Evolutionary conservation across 2,888 invertebrate species (phyloP).

Genomic region (Trachelus iudaicus): DNA sequence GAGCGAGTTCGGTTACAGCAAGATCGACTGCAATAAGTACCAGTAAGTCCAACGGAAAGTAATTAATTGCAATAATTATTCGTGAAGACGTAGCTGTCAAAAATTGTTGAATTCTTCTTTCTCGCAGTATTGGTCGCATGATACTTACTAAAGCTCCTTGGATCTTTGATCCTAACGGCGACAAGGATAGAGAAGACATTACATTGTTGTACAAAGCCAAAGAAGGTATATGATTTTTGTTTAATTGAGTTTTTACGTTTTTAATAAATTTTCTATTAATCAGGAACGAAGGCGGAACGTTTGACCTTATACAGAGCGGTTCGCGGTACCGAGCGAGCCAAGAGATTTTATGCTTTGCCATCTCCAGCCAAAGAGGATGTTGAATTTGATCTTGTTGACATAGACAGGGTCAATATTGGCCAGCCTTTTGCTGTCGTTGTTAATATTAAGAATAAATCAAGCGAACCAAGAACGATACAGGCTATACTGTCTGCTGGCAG

Average conservation of each 20-base stretch:
- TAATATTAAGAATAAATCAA: constrained; percentile 73
- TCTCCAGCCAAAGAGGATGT: constrained; percentile 72
- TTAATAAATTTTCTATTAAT: constrained; percentile 6
- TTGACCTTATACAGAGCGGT: constrained; percentile 81
- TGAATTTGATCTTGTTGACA: constrained; percentile 73
- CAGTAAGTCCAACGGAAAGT: constrained; percentile 69
- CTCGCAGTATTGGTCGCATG: constrained; percentile 76
- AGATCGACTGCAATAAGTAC: constrained; percentile 79
- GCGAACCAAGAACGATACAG: constrained; percentile 72
- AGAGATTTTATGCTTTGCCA: constrained; percentile 74
- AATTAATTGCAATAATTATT: not conserved
- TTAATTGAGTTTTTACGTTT: not conserved
- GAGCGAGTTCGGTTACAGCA: constrained; percentile 73
- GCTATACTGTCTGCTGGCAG: constrained; percentile 76
- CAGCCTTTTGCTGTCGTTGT: constrained; percentile 76
- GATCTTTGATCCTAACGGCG: constrained; percentile 77
- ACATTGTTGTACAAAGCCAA: constrained; percentile 76
- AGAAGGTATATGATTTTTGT: constrained; percentile 68
- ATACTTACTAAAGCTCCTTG: constrained; percentile 81
- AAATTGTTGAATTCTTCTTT: constrained; percentile 21
- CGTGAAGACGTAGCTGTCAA: not conserved
- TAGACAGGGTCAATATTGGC: constrained; percentile 78
- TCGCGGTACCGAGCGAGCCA: constrained; percentile 74
- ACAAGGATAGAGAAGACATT: constrained; percentile 78
- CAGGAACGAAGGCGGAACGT: constrained; percentile 77